Evolutionary conservation across 1,140 invertebrate genomes (phyloP), one percentile per base, ranked within the genome.

Genomic region (Cephus cinctus): DNA sequence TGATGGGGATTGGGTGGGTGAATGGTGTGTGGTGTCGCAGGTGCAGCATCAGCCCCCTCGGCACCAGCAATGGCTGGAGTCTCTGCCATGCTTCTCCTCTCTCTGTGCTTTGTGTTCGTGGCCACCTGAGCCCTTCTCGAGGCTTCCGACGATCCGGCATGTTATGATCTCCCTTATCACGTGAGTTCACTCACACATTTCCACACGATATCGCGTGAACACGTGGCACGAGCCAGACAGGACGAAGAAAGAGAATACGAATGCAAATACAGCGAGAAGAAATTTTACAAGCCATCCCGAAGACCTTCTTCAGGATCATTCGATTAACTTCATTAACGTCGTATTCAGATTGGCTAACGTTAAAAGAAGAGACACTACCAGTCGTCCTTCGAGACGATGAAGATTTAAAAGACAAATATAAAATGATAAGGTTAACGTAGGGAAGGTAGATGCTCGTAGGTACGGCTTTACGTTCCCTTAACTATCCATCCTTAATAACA

Each of bases 101-200:
- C 69, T 77, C 75, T 78, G 69, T 77, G 74, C 73, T 78, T 78
- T 77, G 67, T 75, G 69, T 71, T 76, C 73, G 73, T 76, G 73
- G 68, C 71, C 71, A 65, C 72, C 71, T 77, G 73, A 77, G 75
- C 69, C 73, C 67, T 59, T 64, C 63, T 60, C 65, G 70, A 72
- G 65, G 69, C 67, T 70, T 69, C 62, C 59, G 65, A 71, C 64
- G 69, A 63, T 71, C 66, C 66, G 69, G 69, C 74, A 76, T 74
- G 69, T 59, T 69, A 75, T 71, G 68, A 75, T 67, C 63, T 71
- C 66, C 69, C 69, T 63, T 66, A 70, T 69, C 74, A 75, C 73
- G 73, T 77, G 74, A 75, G 74, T 75, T 63, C 57, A 64, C 68
- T 72, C 72, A 73, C 68, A n/a, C n/a, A 71, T 43, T 66, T 61